Evolutionary conservation across 2,888 invertebrate genomes (phyloP).

Genomic region (Caenorhabditis sp.): DNA sequence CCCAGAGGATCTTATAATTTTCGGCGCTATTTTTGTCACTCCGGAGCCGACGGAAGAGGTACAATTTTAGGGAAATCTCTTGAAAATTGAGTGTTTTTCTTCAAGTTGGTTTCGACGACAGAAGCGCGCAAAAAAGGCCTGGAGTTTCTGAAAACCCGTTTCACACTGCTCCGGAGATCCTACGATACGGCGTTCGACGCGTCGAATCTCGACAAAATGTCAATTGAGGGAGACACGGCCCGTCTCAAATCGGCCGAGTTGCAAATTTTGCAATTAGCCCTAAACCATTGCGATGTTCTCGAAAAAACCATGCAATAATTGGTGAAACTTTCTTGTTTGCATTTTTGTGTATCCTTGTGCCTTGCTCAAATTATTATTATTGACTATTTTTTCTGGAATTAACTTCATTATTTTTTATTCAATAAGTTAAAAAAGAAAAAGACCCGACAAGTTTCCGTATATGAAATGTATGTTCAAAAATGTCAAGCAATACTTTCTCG

Average conservation of each 20-base stretch:
- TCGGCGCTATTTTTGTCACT: constrained; percentile 62
- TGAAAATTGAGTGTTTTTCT: not conserved
- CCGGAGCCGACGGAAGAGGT: constrained; percentile 27
- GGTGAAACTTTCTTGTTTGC: no score
- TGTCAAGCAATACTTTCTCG: constrained; percentile 56
- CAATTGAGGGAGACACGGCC: constrained; percentile 39
- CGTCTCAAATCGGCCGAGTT: constrained; percentile 47
- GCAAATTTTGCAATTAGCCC: constrained; percentile 34
- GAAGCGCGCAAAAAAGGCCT: constrained; percentile 43
- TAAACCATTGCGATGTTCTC: constrained; percentile 30
- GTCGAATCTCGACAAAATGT: constrained; percentile 12
- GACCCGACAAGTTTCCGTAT: constrained; percentile 21
- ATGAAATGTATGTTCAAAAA: constrained; percentile 8
- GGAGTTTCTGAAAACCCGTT: constrained; percentile 52
- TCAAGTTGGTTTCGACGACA: not conserved
- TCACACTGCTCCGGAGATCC: constrained; percentile 39
- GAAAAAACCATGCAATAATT: constrained; percentile 18
- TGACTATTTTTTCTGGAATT: not conserved
- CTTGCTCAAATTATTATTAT: no score
- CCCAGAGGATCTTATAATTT: constrained; percentile 44
- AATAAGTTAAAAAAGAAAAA: not conserved
- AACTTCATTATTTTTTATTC: constrained; percentile 13
- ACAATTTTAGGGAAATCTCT: not conserved
- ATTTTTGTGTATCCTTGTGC: no score
- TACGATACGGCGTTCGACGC: constrained; percentile 38